phyloP scores from a whole-genome alignment of 1,140 invertebrate genomes.

The Macrobrachium rosenbergii region DNA sequence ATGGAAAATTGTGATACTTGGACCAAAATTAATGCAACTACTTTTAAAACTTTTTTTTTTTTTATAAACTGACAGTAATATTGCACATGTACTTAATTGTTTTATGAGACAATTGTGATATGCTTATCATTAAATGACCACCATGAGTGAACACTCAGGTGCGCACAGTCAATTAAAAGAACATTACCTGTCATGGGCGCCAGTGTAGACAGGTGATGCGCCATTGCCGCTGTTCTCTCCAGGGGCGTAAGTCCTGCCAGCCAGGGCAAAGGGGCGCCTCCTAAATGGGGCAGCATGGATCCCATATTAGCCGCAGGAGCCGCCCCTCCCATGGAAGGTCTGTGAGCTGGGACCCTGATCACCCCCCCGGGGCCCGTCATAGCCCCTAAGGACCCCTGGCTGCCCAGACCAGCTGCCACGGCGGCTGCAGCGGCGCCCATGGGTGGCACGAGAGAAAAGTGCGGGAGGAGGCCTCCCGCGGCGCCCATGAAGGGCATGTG shows the following conservation, averaged over 20 bases:
- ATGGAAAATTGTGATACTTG: too few species aligned
- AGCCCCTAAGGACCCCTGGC: constrained; percentile 45
- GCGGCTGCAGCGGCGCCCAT: constrained; percentile 59
- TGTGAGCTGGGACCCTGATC: constrained; percentile 63
- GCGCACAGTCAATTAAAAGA: too few species aligned
- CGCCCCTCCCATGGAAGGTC: constrained; percentile 58
- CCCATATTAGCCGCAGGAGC: constrained; percentile 35
- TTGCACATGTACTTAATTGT: too few species aligned
- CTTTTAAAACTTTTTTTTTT: too few species aligned
- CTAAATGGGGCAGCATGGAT: constrained; percentile 55
- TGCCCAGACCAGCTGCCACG: constrained; percentile 54
- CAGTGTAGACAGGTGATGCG: constrained; percentile 63
- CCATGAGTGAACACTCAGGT: too few species aligned
- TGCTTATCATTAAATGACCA: too few species aligned
- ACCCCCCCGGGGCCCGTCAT: constrained; percentile 63
- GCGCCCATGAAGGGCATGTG: constrained; percentile 65
- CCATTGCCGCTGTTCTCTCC: constrained; percentile 64
- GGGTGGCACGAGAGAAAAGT: constrained; percentile 53
- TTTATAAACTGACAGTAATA: too few species aligned
- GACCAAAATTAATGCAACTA: too few species aligned
- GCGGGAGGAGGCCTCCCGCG: constrained; percentile 57
- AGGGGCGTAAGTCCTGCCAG: constrained; percentile 64
- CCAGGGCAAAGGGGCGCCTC: constrained; percentile 59
- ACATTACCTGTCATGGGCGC: constrained; percentile 63
- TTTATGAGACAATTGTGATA: too few species aligned